A percentile compares a stretch with the other conserved stretches of the same genome.
Evolutionary conservation across 2,797 vertebrate genomes (phyloP).

Genomic region (Chaenodraco wilsoni): DNA sequence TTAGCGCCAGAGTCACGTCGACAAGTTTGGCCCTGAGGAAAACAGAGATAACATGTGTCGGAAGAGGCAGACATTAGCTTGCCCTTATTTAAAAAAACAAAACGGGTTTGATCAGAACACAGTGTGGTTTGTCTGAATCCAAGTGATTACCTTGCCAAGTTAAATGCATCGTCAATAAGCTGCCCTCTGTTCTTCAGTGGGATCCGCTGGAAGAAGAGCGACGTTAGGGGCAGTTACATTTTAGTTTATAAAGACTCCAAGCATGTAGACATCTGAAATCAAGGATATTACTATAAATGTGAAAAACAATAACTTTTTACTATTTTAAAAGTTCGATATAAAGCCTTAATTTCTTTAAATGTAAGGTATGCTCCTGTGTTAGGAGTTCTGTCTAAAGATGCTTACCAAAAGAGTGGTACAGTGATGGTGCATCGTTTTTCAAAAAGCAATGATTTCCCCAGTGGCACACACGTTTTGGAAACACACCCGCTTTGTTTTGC

Average conservation of each 20-base stretch:
- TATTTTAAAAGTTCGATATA: neutral
- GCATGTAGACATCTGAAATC: neutral
- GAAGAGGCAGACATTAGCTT: neutral
- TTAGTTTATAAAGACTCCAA: neutral
- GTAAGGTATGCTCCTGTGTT: neutral
- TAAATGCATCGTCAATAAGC: conserved; percentile 84
- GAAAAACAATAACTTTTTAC: neutral
- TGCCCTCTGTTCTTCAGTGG: conserved; percentile 81
- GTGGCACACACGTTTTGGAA: too few relatives aligned
- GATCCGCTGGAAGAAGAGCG: conserved; percentile 68
- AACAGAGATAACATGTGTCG: neutral
- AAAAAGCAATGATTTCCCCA: neutral
- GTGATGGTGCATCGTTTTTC: neutral
- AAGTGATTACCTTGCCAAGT: conserved; percentile 79
- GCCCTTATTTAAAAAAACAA: too few relatives aligned
- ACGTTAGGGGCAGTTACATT: neutral
- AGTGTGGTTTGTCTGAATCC: neutral
- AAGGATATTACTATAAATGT: too few relatives aligned
- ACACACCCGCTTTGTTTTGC: too few relatives aligned
- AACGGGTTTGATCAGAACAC: neutral
- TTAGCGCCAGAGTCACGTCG: conserved; percentile 77
- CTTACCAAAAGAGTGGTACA: neutral
- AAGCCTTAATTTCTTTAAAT: neutral
- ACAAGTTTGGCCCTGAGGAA: conserved; percentile 75
- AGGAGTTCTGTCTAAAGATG: neutral